Evolutionary conservation across 2,888 invertebrate genomes (phyloP).

Genomic region (Willowsia nigromaculata): DNA sequence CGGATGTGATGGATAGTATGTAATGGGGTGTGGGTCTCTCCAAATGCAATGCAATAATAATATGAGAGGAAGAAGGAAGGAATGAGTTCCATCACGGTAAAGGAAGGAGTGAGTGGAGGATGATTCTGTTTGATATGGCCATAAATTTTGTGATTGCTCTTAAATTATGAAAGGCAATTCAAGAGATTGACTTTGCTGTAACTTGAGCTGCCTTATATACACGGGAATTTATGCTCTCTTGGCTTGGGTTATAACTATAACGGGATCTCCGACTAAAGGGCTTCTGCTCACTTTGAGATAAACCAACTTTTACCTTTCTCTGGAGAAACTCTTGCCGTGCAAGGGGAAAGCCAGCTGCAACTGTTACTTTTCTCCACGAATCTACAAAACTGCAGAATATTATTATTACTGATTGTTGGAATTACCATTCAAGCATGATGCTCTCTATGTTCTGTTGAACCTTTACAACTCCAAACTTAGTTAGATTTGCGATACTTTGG

Average conservation of each 20-base stretch:
- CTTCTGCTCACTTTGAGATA: background rate
- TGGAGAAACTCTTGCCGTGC: constrained; percentile 10
- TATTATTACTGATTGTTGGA: constrained; percentile 13
- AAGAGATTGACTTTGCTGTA: constrained; percentile 76
- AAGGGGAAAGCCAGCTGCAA: constrained; percentile 46
- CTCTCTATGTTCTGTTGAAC: background rate
- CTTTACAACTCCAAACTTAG: constrained; percentile 18
- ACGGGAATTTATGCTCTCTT: background rate
- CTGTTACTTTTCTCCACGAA: constrained; percentile 15
- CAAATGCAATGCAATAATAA: constrained; percentile 47
- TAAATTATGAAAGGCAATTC: constrained; percentile 78
- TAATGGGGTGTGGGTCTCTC: constrained; percentile 14
- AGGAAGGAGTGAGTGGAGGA: constrained; percentile 48
- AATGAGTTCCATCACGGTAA: constrained; percentile 29
- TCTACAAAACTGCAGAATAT: background rate
- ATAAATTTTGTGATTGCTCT: constrained; percentile 78
- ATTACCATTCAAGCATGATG: background rate
- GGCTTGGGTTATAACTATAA: background rate
- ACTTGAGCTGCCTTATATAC: constrained; percentile 54
- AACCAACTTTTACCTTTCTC: background rate
- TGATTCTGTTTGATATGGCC: constrained; percentile 75
- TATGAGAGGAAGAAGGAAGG: constrained; percentile 25
- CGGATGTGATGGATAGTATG: constrained; percentile 64
- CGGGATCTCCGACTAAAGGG: background rate
- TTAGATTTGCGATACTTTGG: background rate